Base-by-base conservation (phyloP, 2,113 vertebrate species). In the Ploceus nigricollis region DNA sequence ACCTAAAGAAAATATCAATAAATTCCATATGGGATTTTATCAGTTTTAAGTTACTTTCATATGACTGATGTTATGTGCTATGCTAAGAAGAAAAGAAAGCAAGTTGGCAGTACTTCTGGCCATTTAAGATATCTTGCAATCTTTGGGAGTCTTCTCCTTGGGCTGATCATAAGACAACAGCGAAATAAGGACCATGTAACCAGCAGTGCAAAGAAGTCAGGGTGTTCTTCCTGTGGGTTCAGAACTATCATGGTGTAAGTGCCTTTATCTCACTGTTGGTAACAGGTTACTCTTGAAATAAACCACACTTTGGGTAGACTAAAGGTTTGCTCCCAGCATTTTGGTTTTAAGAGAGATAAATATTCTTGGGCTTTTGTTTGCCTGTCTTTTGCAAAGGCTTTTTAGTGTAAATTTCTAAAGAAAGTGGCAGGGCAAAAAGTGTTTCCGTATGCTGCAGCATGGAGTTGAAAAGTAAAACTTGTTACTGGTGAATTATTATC, bases 11-110 rank as follows among this genome's bases (percentile, higher is more conserved):
- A 84, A 56, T 73, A 82, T 15, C 35, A 60, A 8, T 78, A 42
- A 69, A 35, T 94, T 96, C 40, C 94, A 93, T 90, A n/a, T 20
- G 76, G 85, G 86, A 94, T 70, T 78, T 82, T 86, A 82, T 66
- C 39, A 58, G 21, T 83, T 95, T 94, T 94, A 79, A 96, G 96
- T 97, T 97, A 92, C 87, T 97, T 97, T 89, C 53, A 44, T 92
- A 60, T 96, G 65, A 77, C 35, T 71, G 75, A 94, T 82, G 66
- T 82, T 94, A 51, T 93, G 44, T 92, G 90, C 91, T 96, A 83
- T 93, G 85, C 93, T 83, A 92, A 88, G 96, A 95, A 96, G 94
- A 93, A 97, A 96, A 94, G 82, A 93, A 92, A 95, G 91, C 15
- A 87, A 80, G 25, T 25, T 69, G 48, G n/a, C 50, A n/a, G 25